Percentiles rank a stretch among this genome's conserved stretches.
These are phyloP conservation scores for Arctia plantaginis DNA, from an alignment of 2,888 invertebrate species.

Conservation along the genomic window DNA sequence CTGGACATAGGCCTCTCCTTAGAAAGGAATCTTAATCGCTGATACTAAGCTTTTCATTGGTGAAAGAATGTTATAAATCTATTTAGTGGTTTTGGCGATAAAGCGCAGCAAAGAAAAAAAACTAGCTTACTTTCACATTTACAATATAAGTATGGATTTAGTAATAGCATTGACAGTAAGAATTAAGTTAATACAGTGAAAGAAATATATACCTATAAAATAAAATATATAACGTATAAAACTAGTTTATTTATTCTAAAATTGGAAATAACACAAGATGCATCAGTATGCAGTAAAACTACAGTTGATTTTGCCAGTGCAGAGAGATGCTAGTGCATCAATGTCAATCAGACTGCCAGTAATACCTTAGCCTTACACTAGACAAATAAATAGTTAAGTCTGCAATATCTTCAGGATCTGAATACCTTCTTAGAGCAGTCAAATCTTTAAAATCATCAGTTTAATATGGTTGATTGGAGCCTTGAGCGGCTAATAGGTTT, in stretches of 20 bases:
- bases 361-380: slow-evolving; percentile 54
- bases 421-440: slow-evolving; percentile 15
- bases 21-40: too few relatives aligned
- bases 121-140: too few relatives aligned
- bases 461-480: slow-evolving; percentile 63
- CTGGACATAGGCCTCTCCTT: too few relatives aligned
- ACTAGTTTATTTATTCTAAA: not conserved
- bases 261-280: not conserved
- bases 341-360: slow-evolving; percentile 51
- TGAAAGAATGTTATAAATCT: too few relatives aligned
- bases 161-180: not conserved
- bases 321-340: slow-evolving; percentile 54
- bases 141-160: not conserved
- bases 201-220: not conserved
- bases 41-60: too few relatives aligned
- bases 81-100: too few relatives aligned
- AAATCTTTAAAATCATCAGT: slow-evolving; percentile 3
- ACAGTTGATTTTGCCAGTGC: too few relatives aligned
- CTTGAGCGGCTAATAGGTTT: slow-evolving; percentile 48
- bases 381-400: slow-evolving; percentile 55
- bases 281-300: too few relatives aligned
- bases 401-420: slow-evolving; percentile 56
- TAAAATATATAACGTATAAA: not conserved
- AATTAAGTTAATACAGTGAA: not conserved
- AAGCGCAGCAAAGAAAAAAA: too few relatives aligned